phyloP scores from a whole-genome alignment of 2,113 vertebrate species.

The Lepus americanus region DNA sequence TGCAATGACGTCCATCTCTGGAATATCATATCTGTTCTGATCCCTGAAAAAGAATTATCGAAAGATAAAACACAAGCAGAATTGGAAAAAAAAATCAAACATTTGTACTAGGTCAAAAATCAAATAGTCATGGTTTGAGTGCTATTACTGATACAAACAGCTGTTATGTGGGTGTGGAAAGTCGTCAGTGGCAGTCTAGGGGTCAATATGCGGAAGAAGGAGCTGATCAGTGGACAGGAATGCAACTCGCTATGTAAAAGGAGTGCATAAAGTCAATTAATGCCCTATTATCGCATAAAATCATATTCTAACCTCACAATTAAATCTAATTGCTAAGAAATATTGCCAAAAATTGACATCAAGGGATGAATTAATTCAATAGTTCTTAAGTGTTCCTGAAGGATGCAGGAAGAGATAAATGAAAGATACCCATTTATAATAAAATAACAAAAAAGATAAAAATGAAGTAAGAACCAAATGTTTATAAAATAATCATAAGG shows the following conservation, averaged over 20 bases:
- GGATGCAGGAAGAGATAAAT: not conserved
- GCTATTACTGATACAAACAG: not conserved
- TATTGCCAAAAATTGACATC: not conserved
- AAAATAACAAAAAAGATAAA: not conserved
- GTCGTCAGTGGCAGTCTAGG: not conserved
- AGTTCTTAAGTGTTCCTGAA: not conserved
- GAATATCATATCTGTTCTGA: not conserved
- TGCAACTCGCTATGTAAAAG: not conserved
- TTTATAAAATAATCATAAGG: not conserved
- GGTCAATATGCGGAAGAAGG: not conserved
- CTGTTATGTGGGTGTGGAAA: not conserved
- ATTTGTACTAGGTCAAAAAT: not conserved
- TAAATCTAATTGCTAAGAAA: not conserved
- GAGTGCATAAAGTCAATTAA: not conserved
- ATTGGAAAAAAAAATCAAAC: not conserved
- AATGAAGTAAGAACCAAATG: not conserved
- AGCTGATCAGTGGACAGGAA: not conserved
- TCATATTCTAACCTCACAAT: not conserved
- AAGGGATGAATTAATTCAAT: not conserved
- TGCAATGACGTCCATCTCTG: not conserved
- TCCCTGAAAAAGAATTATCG: not conserved
- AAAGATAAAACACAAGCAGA: not conserved
- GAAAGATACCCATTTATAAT: not conserved
- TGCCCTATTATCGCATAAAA: not conserved
- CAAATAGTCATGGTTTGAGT: not conserved